A percentile compares a stretch with the other conserved stretches of the same genome.
phyloP scores from a whole-genome alignment of 2,113 vertebrate species.

The Hypocryptadius cinnamomeus region DNA sequence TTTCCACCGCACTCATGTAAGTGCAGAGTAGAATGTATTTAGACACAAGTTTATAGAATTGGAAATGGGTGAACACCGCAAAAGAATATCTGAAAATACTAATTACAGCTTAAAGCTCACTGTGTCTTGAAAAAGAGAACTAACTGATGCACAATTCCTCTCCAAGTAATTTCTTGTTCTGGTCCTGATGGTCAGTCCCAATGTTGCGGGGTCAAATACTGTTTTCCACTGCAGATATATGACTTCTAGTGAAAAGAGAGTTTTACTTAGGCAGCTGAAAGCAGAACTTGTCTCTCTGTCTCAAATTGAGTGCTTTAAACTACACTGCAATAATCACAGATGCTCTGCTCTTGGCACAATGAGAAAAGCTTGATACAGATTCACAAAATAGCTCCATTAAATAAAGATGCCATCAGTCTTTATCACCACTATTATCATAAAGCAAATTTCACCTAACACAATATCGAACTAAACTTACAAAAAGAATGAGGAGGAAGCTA shows the following conservation, averaged over 20 bases:
- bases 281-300: not conserved
- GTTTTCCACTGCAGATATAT: not conserved
- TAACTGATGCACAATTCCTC: not conserved
- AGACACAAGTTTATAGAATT: not conserved
- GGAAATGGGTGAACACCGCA: not conserved
- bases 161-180: not conserved
- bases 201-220: not conserved
- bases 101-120: not conserved
- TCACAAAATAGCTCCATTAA: conserved; percentile 23
- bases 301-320: not conserved
- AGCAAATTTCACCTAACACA: conserved; percentile 6
- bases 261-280: not conserved
- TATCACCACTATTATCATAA: conserved; percentile 33
- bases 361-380: not conserved
- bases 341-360: conserved; percentile 49
- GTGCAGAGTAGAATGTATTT: not conserved
- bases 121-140: not conserved
- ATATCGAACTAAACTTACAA: not conserved
- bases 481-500: not conserved
- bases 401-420: conserved; percentile 16
- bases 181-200: not conserved
- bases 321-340: conserved; percentile 20
- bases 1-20: not conserved
- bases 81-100: not conserved
- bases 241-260: not conserved